These are phyloP conservation scores for Acanthoscelides obtectus DNA, from an alignment of 2,888 invertebrate species.

Conservation along the genomic window DNA sequence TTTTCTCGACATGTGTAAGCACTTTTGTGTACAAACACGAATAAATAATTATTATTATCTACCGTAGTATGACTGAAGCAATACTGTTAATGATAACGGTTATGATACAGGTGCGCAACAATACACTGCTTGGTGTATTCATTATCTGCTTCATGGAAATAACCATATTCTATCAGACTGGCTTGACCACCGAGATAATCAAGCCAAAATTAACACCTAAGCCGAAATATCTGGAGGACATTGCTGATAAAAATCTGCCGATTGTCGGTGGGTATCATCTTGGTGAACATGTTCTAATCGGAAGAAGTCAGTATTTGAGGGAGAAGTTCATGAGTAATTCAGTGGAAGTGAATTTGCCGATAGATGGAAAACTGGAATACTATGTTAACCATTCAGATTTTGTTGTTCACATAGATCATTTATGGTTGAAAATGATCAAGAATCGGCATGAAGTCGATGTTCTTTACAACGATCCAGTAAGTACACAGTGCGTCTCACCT, in stretches of 20 bases:
- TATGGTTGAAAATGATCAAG: not conserved
- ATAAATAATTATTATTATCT: too few relatives aligned
- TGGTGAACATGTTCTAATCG: not conserved
- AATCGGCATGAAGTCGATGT: not conserved
- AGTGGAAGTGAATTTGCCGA: not conserved
- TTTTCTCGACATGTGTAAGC: too few relatives aligned
- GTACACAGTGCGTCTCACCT: too few relatives aligned
- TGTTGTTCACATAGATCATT: not conserved
- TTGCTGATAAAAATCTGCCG: not conserved
- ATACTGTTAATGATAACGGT: too few relatives aligned
- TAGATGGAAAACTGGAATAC: not conserved
- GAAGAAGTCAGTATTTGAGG: not conserved
- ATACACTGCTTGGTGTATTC: not conserved
- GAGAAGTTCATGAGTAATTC: not conserved
- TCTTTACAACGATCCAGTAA: not conserved
- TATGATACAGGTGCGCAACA: not conserved
- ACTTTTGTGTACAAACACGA: too few relatives aligned
- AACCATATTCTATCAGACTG: not conserved
- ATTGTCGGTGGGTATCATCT: not conserved
- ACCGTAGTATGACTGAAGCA: too few relatives aligned
- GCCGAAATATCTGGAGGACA: not conserved
- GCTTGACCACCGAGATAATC: not conserved
- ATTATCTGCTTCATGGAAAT: not conserved
- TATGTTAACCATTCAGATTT: not conserved
- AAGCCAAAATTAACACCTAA: not conserved